Conservation (phyloP, 2,797 vertebrate genomes). For the Phaenicophaeus curvirostris region DNA sequence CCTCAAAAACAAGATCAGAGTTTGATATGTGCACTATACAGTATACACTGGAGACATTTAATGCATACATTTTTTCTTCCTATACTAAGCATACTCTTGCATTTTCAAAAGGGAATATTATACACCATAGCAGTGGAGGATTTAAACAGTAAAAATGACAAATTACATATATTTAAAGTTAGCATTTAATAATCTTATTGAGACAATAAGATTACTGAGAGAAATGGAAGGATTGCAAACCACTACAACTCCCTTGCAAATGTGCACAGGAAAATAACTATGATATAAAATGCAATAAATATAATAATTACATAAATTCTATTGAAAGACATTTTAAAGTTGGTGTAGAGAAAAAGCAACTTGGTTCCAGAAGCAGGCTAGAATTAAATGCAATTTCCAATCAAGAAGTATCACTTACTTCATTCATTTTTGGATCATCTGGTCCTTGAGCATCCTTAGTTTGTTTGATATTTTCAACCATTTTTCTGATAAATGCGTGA, state of each 20-base stretch:
- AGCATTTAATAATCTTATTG: background rate
- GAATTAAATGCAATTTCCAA: background rate
- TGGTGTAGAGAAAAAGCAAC: background rate
- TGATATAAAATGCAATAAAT: conserved; percentile 38
- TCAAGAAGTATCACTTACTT: conserved; percentile 78
- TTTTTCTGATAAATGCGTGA: conserved; percentile 97
- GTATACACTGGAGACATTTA: background rate
- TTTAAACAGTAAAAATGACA: background rate
- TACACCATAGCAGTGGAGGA: background rate
- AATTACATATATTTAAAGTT: background rate
- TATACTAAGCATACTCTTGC: background rate
- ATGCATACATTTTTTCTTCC: background rate
- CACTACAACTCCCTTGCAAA: background rate
- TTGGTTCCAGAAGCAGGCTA: background rate
- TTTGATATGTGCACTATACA: background rate
- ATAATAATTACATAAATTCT: background rate
- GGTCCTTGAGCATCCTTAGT: conserved; percentile 94
- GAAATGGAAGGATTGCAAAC: background rate
- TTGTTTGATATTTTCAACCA: conserved; percentile 99
- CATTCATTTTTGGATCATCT: conserved; percentile 93
- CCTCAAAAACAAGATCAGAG: background rate
- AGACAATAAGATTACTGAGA: no score
- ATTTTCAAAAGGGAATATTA: background rate
- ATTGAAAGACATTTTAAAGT: background rate
- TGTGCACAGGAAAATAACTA: background rate